These are phyloP conservation scores for Desoria tigrina DNA, from an alignment of 2,888 invertebrate species.

Conservation along the genomic window DNA sequence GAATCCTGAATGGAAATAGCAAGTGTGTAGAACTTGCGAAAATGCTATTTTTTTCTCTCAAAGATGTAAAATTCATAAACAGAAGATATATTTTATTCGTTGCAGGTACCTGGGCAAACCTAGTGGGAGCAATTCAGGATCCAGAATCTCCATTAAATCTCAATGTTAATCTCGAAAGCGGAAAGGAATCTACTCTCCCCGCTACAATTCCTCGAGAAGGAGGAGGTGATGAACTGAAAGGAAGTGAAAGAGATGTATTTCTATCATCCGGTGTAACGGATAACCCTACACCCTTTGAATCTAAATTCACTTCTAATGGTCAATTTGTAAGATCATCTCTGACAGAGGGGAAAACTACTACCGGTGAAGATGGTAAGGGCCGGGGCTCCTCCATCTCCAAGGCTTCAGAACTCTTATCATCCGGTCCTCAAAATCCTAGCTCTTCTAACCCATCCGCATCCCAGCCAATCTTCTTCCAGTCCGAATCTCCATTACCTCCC, in stretches of 20 bases:
- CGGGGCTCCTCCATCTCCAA: conserved; percentile 17
- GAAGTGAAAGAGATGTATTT: conserved; percentile 13
- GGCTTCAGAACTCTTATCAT: background rate
- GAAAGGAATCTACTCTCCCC: conserved; percentile 19
- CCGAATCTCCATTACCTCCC: conserved; percentile 12
- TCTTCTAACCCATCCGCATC: background rate
- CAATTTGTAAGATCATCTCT: conserved; percentile 30
- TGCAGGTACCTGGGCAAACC: conserved; percentile 37
- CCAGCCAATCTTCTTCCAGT: background rate
- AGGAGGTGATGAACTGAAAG: conserved; percentile 13
- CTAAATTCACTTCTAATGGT: conserved; percentile 42
- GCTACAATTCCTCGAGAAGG: conserved; percentile 18
- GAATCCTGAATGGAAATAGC: no score
- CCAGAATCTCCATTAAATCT: conserved; percentile 40
- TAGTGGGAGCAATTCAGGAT: conserved; percentile 36
- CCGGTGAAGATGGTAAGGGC: no score
- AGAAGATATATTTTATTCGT: background rate
- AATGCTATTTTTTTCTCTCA: background rate
- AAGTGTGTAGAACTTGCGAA: no score
- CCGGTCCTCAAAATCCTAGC: no score
- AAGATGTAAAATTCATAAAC: conserved; percentile 17
- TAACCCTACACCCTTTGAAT: conserved; percentile 29
- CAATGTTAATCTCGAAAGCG: conserved; percentile 27
- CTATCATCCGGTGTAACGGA: conserved; percentile 6
- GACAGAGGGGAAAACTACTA: conserved; percentile 6